Evolutionary conservation across 2,113 vertebrate species (phyloP).

Genomic region (Eira barbara): DNA sequence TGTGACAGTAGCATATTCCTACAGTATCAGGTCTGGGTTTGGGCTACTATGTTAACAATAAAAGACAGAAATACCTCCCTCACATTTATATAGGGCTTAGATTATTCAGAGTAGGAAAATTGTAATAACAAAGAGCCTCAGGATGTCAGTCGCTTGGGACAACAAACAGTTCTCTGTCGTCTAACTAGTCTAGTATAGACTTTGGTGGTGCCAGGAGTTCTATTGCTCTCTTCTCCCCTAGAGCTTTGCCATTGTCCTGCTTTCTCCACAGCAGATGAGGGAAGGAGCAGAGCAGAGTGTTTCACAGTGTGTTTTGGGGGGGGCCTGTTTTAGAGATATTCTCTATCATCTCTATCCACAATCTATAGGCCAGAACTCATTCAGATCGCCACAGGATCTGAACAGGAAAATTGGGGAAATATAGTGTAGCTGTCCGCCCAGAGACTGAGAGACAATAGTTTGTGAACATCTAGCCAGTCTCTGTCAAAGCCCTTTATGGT

Average conservation of each 20-base stretch:
- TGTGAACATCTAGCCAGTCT: neutral
- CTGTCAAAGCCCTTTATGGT: neutral
- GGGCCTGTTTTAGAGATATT: neutral
- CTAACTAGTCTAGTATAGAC: neutral
- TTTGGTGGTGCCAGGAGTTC: neutral
- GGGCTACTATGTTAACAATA: neutral
- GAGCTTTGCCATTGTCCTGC: neutral
- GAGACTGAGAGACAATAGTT: neutral
- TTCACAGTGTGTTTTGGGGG: neutral
- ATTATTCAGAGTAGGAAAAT: neutral
- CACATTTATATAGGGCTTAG: neutral
- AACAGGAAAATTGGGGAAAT: neutral
- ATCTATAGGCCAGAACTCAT: neutral
- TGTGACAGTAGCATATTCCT: neutral
- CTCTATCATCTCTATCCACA: neutral
- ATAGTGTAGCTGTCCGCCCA: neutral
- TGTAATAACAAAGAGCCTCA: rapidly evolving
- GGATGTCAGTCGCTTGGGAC: neutral
- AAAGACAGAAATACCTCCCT: neutral
- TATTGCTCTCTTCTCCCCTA: rapidly evolving
- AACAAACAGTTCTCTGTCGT: neutral
- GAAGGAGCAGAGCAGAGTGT: neutral
- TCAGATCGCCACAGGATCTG: neutral
- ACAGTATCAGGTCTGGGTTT: neutral
- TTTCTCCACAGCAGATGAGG: neutral